Percentiles rank a stretch among this genome's conserved stretches.
These are phyloP conservation scores for Lordiphosa fenestrarum DNA, from an alignment of 2,888 invertebrate genomes.

Conservation along the genomic window DNA sequence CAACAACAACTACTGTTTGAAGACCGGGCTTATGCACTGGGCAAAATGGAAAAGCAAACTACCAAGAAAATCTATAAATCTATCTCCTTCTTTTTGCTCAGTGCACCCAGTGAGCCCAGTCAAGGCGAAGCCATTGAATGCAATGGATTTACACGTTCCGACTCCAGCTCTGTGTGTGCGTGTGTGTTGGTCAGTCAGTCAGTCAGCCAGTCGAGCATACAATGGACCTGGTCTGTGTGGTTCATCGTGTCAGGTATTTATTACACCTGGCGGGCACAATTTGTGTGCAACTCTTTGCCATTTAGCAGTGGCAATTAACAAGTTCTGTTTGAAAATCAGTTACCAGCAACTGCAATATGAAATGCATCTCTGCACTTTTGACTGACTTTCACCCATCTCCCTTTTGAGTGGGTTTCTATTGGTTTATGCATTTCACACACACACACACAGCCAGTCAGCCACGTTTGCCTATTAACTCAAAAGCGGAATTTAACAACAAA, in stretches of 20 bases:
- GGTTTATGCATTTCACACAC: slow-evolving; percentile 37
- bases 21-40: slow-evolving; percentile 21
- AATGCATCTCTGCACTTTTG: slow-evolving; percentile 29
- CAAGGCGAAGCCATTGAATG: too few relatives aligned
- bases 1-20: slow-evolving; percentile 57
- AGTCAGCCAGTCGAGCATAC: too few relatives aligned
- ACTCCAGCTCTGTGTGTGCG: too few relatives aligned
- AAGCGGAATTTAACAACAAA: neutral
- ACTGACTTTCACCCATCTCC: slow-evolving; percentile 23
- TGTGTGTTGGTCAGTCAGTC: too few relatives aligned
- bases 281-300: slow-evolving; percentile 25
- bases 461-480: slow-evolving; percentile 13
- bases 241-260: slow-evolving; percentile 19
- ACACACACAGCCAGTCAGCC: slow-evolving; percentile 5
- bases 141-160: too few relatives aligned
- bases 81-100: too few relatives aligned
- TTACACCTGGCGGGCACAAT: slow-evolving; percentile 27
- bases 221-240: too few relatives aligned
- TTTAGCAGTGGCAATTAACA: slow-evolving; percentile 17
- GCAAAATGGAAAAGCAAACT: neutral
- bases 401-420: slow-evolving; percentile 21
- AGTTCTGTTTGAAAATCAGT: slow-evolving; percentile 10
- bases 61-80: too few relatives aligned
- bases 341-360: slow-evolving; percentile 17
- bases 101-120: too few relatives aligned